These are phyloP conservation scores for Cyclopterus lumpus DNA, from an alignment of 2,797 vertebrate genomes.

Conservation along the genomic window DNA sequence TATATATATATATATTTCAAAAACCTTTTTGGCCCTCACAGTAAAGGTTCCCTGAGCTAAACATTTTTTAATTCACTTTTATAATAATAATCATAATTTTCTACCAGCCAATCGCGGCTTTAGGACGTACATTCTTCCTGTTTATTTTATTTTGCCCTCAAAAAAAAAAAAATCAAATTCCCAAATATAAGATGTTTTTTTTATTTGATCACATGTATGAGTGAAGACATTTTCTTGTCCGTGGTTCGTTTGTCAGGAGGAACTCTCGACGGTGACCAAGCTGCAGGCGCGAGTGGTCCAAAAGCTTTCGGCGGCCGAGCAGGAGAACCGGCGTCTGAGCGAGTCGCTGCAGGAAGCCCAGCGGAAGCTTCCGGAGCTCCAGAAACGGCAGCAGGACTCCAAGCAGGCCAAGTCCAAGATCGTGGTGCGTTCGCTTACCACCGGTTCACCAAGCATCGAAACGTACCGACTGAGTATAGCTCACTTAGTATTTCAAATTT, in stretches of 20 bases:
- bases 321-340: slow-evolving; percentile 36
- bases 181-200: neutral
- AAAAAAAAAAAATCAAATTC: neutral
- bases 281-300: neutral
- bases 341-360: slow-evolving; percentile 24
- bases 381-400: slow-evolving; percentile 11
- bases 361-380: slow-evolving; percentile 14
- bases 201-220: neutral
- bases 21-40: neutral
- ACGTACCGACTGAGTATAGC: neutral
- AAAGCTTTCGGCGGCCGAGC: slow-evolving; percentile 10
- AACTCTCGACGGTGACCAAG: neutral
- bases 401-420: neutral
- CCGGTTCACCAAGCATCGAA: neutral
- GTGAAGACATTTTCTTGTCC: too few species aligned
- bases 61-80: too few species aligned
- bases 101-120: too few species aligned
- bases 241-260: slow-evolving; percentile 22
- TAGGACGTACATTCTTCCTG: neutral
- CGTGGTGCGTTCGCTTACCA: slow-evolving; percentile 34
- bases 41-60: neutral
- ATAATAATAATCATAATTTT: too few species aligned
- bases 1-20: neutral
- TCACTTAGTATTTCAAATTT: too few species aligned
- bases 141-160: neutral